These are phyloP conservation scores for Podarcis cretensis DNA, from an alignment of 2,113 vertebrate species.

Conservation along the genomic window DNA sequence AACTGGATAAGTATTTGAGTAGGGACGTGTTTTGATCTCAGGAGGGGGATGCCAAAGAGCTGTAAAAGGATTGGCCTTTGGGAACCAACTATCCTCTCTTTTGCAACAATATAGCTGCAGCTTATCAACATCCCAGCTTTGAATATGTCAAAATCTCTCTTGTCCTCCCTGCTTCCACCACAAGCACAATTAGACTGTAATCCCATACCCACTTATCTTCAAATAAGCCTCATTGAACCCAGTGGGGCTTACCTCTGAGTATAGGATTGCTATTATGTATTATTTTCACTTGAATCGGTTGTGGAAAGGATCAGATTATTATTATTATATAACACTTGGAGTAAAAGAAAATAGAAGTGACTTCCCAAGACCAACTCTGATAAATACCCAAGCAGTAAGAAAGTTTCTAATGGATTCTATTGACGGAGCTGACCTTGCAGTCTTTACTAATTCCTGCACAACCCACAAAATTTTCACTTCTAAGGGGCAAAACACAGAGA, in stretches of 20 bases:
- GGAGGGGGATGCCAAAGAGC: background rate
- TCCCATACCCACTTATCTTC: background rate
- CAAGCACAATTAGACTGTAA: background rate
- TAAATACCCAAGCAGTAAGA: background rate
- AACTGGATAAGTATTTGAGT: background rate
- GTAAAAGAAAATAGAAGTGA: background rate
- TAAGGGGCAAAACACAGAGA: background rate
- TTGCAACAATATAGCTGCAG: background rate
- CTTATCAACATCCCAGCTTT: background rate
- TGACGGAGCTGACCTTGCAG: background rate
- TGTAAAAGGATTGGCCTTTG: background rate
- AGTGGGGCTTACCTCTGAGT: too few species aligned
- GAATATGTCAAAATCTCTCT: background rate
- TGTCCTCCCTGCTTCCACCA: background rate
- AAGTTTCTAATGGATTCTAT: background rate
- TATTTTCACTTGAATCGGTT: background rate
- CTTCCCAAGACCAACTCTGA: background rate
- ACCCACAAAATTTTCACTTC: background rate
- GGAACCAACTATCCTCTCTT: background rate
- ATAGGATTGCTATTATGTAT: background rate
- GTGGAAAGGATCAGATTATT: background rate
- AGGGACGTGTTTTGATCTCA: background rate
- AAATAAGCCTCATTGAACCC: background rate
- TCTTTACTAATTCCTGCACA: background rate
- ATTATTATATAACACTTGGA: background rate